Base-by-base conservation (phyloP, 2,888 invertebrate genomes). In the Eristalinus aeneus region DNA sequence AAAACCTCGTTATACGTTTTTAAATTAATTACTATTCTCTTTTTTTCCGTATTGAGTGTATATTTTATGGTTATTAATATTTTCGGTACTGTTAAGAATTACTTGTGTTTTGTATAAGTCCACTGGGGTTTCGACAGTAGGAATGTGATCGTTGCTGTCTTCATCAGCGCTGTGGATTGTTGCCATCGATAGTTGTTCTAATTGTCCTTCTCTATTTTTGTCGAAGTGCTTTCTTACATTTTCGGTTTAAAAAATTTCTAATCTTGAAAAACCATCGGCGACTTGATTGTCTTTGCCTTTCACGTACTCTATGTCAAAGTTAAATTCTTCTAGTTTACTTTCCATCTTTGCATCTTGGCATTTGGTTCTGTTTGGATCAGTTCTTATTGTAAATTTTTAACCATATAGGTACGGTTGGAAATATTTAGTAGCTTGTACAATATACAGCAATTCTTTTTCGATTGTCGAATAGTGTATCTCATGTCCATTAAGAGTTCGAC, bases 331-430 rank as follows among this genome's bases (percentile, higher is more conserved):
- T 23, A 73, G 39, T 64, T 63, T 73, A 63, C 20, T 61, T 90
- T 82, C 92, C 91, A 92, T 5, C 92, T 61, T 10, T 89, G 90
- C 11, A 92, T 80, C 81, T 91, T 89, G 0, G 90, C 90, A 34
- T 90, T 90, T 0, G 91, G 91, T 22, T 92, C 91, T 88, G 92
- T 92, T 0, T 63, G 36, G 36, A n/a, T 61, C 61, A 20, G 22
- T 63, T 36, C 20, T 58, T 11, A 71, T 36, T 9, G 27, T 56
- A 54, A 75, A 64, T 74, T 81, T 81, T 10, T 64, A 27, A 11
- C 74, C 69, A n/a, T 61, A 68, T 6, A 73, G 23, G 32, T 80
- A 80, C 8, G 61, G 67, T 65, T 61, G 46, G 10, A 79, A 61
- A 32, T 56, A 74, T 16, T 74, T 63, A 20, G 39, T 39, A 5